These are phyloP conservation scores for Ceratina calcarata DNA, from an alignment of 1,140 invertebrate species.

Conservation along the genomic window DNA sequence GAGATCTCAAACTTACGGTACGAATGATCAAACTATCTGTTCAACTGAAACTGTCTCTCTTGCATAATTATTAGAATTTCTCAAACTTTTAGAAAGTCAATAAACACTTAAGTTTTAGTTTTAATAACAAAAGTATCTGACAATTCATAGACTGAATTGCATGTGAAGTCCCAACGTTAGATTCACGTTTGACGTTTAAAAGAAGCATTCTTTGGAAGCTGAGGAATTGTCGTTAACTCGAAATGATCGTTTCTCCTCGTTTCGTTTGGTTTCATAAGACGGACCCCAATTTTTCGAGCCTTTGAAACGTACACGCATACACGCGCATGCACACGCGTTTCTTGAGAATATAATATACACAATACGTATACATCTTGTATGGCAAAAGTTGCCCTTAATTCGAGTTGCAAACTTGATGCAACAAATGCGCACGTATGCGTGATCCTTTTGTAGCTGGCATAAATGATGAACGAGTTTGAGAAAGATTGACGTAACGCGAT, in stretches of 20 bases:
- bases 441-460: constrained; percentile 2
- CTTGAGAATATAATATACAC: too few relatives aligned
- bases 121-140: too few relatives aligned
- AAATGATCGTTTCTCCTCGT: background rate
- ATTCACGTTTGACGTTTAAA: background rate
- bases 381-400: constrained; percentile 20
- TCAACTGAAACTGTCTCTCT: too few relatives aligned
- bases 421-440: constrained; percentile 10
- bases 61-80: too few relatives aligned
- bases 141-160: too few relatives aligned
- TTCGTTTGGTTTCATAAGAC: background rate
- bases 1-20: constrained; percentile 32
- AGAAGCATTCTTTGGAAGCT: background rate
- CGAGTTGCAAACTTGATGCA: constrained; percentile 3
- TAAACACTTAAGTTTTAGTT: too few relatives aligned
- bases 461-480: constrained; percentile 23
- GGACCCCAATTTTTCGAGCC: background rate
- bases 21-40: background rate
- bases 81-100: too few relatives aligned
- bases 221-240: background rate
- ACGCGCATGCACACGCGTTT: background rate
- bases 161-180: background rate
- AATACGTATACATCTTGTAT: background rate
- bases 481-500: constrained; percentile 23
- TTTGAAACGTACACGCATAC: background rate